Evolutionary conservation across 2,888 invertebrate genomes (phyloP).

Genomic region (Steinernema hermaphroditum): DNA sequence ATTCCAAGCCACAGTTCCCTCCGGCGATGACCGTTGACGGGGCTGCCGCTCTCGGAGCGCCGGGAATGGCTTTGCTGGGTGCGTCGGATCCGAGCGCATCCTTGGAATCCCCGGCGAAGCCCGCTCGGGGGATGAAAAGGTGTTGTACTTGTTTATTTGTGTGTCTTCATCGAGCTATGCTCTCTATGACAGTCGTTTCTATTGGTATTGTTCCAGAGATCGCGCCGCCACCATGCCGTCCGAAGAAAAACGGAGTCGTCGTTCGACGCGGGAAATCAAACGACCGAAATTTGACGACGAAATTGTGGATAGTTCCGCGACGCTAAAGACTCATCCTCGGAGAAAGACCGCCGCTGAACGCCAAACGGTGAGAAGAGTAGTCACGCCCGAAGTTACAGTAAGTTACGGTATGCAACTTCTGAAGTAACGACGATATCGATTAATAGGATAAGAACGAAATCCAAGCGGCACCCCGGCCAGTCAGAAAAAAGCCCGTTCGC

Average conservation of each 20-base stretch:
- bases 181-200: too few species aligned
- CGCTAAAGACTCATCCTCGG: conserved; percentile 15
- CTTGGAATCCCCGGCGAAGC: too few species aligned
- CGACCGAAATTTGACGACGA: conserved; percentile 95
- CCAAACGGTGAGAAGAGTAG: conserved; percentile 2
- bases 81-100: too few species aligned
- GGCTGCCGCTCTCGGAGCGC: too few species aligned
- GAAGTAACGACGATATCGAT: too few species aligned
- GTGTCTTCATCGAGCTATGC: too few species aligned
- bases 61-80: too few species aligned
- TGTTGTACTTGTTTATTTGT: too few species aligned
- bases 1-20: not conserved
- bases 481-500: conserved; percentile 9
- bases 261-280: conserved; percentile 91
- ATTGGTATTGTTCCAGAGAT: conserved; percentile 18
- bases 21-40: too few species aligned
- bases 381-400: not conserved
- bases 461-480: too few species aligned
- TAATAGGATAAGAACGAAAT: not conserved
- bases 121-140: too few species aligned
- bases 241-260: conserved; percentile 66
- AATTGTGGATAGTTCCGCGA: conserved; percentile 78
- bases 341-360: conserved; percentile 29
- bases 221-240: conserved; percentile 6
- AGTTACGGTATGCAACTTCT: not conserved